Conservation (phyloP, 2,888 invertebrate genomes). For the Temnothorax unifasciatus region DNA sequence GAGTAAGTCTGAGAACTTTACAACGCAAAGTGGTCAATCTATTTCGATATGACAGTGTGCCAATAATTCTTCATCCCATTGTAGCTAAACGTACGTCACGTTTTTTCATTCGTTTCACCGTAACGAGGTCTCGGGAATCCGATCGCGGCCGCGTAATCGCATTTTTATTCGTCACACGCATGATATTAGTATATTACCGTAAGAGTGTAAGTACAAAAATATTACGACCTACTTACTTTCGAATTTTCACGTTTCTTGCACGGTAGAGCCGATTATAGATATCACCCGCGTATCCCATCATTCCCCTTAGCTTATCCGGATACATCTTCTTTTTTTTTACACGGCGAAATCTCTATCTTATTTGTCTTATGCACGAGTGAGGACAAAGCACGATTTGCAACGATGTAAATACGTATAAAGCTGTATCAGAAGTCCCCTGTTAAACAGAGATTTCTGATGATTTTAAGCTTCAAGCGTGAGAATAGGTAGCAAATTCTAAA, state of each 20-base stretch:
- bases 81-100: constrained; percentile 66
- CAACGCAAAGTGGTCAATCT: constrained; percentile 76
- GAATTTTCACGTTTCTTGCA: constrained; percentile 61
- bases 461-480: constrained; percentile 8
- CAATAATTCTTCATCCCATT: constrained; percentile 78
- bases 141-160: constrained; percentile 34
- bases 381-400: constrained; percentile 37
- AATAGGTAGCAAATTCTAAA: constrained; percentile 13
- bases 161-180: constrained; percentile 40
- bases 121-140: constrained; percentile 23
- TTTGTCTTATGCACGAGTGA: constrained; percentile 37
- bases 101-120: constrained; percentile 58
- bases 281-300: constrained; percentile 40
- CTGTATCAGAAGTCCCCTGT: constrained; percentile 12
- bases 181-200: constrained; percentile 18
- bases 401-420: constrained; percentile 37
- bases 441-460: constrained; percentile 25
- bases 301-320: constrained; percentile 22
- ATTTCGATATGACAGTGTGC: constrained; percentile 84
- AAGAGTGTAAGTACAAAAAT: constrained; percentile 59
- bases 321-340: background rate
- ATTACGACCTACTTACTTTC: constrained; percentile 54
- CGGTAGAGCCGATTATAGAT: constrained; percentile 55
- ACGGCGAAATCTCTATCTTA: constrained; percentile 43
- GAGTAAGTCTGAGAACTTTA: constrained; percentile 52